Percentiles rank a stretch among this genome's conserved stretches.
phyloP scores from a whole-genome alignment of 2,797 vertebrate species.

The Podargus strigoides region DNA sequence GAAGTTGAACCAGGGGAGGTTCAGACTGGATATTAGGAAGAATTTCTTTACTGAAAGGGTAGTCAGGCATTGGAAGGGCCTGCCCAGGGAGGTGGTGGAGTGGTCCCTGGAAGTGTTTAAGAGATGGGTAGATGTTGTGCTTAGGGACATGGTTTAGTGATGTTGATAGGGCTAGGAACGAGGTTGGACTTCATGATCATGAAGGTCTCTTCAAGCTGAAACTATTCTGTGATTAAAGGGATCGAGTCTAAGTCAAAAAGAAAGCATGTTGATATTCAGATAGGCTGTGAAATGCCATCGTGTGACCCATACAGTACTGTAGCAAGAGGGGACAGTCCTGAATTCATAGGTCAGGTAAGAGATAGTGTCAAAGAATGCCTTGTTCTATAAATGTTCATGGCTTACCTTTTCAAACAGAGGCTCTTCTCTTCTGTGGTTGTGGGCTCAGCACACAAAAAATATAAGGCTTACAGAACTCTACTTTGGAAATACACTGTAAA shows the following conservation, averaged over 20 bases:
- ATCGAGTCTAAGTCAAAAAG: conserved; percentile 60
- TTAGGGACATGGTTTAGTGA: no score
- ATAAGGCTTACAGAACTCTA: not conserved
- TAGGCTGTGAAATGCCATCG: conserved; percentile 56
- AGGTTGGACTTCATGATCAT: no score
- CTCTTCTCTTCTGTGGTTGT: conserved; percentile 62
- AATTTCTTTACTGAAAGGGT: no score
- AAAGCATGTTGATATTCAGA: conserved; percentile 51
- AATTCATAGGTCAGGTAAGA: conserved; percentile 57
- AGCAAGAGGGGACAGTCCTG: conserved; percentile 48
- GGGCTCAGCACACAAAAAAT: conserved; percentile 13
- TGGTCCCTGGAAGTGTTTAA: no score
- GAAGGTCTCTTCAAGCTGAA: no score
- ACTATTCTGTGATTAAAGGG: no score
- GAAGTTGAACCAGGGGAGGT: no score
- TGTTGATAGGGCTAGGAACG: no score
- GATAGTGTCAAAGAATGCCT: conserved; percentile 34
- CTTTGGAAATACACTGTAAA: conserved; percentile 32
- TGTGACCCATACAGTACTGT: conserved; percentile 44
- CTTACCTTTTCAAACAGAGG: conserved; percentile 30
- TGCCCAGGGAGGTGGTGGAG: no score
- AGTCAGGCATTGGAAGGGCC: no score
- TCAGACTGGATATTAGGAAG: no score
- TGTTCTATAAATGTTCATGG: conserved; percentile 28
- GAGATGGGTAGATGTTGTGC: no score